phyloP scores from a whole-genome alignment of 1,140 invertebrate genomes.

The Helicorthomorpha holstii region DNA sequence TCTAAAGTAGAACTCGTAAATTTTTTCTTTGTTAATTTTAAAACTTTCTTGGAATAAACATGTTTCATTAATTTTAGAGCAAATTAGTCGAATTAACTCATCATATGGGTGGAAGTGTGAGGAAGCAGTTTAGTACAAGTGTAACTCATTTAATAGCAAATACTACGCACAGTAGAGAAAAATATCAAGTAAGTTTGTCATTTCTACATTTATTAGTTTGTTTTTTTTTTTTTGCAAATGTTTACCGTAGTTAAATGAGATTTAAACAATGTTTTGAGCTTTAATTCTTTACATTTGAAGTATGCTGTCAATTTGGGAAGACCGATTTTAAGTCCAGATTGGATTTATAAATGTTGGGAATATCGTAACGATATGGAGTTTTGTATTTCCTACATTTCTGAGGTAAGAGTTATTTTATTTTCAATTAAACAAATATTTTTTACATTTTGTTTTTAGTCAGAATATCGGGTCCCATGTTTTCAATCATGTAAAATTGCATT shows the following conservation, averaged over 20 bases:
- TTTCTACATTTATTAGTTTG: too few relatives aligned
- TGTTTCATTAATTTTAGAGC: constrained; percentile 50
- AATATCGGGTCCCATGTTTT: constrained; percentile 68
- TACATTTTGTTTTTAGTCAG: constrained; percentile 19
- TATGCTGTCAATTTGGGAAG: constrained; percentile 70
- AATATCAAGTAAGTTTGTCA: constrained; percentile 44
- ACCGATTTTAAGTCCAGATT: constrained; percentile 69
- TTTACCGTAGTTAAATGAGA: not conserved
- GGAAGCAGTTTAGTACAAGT: constrained; percentile 67
- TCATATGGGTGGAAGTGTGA: constrained; percentile 83
- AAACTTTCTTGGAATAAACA: too few relatives aligned
- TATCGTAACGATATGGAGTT: constrained; percentile 43
- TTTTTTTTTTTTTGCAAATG: not conserved
- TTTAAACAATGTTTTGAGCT: not conserved
- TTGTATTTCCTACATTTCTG: constrained; percentile 42
- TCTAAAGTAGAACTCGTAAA: constrained; percentile 66
- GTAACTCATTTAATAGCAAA: constrained; percentile 86
- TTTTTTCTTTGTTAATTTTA: not conserved
- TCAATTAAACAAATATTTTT: not conserved
- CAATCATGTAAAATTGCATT: constrained; percentile 70
- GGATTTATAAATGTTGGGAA: constrained; percentile 73
- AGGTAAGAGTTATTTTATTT: constrained; percentile 36
- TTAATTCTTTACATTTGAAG: constrained; percentile 8
- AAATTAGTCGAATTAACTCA: constrained; percentile 70
- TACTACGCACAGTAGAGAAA: constrained; percentile 65